Percentiles rank a stretch among this genome's conserved stretches.
These are phyloP conservation scores for Galaxea fascicularis DNA, from an alignment of 92 coral and sea anemone species.

Conservation along the genomic window DNA sequence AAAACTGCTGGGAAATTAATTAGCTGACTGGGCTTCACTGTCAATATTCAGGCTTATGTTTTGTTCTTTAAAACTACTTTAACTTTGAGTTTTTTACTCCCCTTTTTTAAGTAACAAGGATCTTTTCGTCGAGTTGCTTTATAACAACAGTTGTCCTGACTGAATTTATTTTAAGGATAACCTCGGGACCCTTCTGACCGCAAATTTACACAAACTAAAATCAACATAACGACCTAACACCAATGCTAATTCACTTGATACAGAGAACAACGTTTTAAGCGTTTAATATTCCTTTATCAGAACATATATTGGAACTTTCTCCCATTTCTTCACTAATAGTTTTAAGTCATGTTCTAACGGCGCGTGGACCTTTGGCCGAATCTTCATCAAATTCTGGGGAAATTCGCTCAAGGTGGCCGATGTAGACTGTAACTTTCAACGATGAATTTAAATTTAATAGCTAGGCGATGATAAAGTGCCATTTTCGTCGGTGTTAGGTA, in stretches of 20 bases:
- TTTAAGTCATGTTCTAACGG: background rate
- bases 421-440: background rate
- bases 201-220: background rate
- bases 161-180: too few species aligned
- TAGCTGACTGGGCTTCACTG: background rate
- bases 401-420: background rate
- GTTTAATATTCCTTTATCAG: background rate
- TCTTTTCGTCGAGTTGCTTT: background rate
- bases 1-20: background rate
- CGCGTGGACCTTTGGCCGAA: too few species aligned
- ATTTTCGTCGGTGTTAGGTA: background rate
- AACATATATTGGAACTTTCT: background rate
- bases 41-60: background rate
- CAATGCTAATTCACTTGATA: background rate
- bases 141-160: too few species aligned
- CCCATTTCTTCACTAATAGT: background rate
- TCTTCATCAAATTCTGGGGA: background rate
- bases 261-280: background rate
- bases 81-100: background rate
- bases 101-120: background rate
- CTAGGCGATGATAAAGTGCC: background rate
- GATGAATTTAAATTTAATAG: background rate
- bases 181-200: background rate
- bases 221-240: background rate
- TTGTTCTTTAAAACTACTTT: constrained; percentile 2